Conservation (phyloP, 2,797 vertebrate genomes). For the Phalanger gymnotis region DNA sequence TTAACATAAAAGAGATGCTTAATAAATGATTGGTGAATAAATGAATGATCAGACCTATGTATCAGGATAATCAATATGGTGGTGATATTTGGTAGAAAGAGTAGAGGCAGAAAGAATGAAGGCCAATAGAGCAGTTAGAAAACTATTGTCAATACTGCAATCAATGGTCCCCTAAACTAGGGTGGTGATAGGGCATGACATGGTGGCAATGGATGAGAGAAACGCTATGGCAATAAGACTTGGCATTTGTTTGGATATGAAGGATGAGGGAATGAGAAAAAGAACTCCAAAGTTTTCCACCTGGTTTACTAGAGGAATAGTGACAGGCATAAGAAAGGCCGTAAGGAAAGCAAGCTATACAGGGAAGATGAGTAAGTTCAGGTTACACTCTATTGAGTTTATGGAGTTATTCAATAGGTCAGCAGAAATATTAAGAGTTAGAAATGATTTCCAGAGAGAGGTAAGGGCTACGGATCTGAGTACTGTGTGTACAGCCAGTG, state of each 20-base stretch:
- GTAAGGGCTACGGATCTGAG: background rate
- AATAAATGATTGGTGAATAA: background rate
- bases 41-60: background rate
- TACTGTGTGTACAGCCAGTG: background rate
- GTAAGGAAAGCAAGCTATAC: background rate
- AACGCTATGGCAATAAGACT: background rate
- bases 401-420: background rate
- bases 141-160: background rate
- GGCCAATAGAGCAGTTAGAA: background rate
- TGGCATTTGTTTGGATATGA: background rate
- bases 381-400: background rate
- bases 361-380: background rate
- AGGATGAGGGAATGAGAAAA: background rate
- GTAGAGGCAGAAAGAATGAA: background rate
- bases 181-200: background rate
- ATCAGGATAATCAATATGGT: background rate
- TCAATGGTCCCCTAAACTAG: background rate
- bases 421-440: background rate
- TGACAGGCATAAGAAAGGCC: background rate
- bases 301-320: background rate
- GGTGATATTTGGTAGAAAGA: background rate
- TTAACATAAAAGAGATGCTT: background rate
- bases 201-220: background rate
- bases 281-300: background rate
- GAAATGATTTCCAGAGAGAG: background rate